Conservation (phyloP, 2,888 invertebrate genomes). For the Drosophila picticornis region DNA sequence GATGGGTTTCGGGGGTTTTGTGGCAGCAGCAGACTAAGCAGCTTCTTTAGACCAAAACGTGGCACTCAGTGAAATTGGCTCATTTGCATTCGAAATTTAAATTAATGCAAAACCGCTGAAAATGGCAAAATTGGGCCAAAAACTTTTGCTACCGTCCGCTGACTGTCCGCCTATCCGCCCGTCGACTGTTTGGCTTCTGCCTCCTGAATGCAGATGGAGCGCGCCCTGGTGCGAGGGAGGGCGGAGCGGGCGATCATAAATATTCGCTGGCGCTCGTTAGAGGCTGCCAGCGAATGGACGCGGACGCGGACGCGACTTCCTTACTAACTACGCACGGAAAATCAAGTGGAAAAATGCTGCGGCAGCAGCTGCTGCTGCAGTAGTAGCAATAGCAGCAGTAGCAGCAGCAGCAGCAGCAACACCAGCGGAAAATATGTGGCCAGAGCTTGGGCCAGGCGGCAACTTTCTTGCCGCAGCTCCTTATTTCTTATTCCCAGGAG, state of each 20-base stretch:
- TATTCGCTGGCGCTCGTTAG: constrained; percentile 82
- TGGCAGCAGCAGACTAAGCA: constrained; percentile 20
- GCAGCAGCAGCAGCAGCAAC: constrained; percentile 58
- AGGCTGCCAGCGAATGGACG: constrained; percentile 73
- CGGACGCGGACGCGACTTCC: constrained; percentile 74
- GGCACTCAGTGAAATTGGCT: constrained; percentile 82
- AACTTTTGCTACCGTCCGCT: constrained; percentile 63
- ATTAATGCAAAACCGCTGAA: constrained; percentile 82
- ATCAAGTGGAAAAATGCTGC: constrained; percentile 78
- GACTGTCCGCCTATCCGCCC: constrained; percentile 6
- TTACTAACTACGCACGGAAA: constrained; percentile 80
- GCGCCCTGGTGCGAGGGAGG: constrained; percentile 20
- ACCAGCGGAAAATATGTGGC: constrained; percentile 69
- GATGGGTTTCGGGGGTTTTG: constrained; percentile 6
- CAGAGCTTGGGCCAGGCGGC: constrained; percentile 31
- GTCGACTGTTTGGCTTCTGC: constrained; percentile 25
- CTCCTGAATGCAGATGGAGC: constrained; percentile 3
- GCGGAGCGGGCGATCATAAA: constrained; percentile 75
- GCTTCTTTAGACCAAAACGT: constrained; percentile 64
- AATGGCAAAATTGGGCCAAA: constrained; percentile 73
- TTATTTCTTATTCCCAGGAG: constrained; percentile 81
- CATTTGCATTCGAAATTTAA: constrained; percentile 84
- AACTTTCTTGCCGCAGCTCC: constrained; percentile 76
- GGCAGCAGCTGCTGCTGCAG: constrained; percentile 65
- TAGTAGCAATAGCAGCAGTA: neutral